Base-by-base conservation (phyloP, 2,113 vertebrate genomes). In the Channa argus region DNA sequence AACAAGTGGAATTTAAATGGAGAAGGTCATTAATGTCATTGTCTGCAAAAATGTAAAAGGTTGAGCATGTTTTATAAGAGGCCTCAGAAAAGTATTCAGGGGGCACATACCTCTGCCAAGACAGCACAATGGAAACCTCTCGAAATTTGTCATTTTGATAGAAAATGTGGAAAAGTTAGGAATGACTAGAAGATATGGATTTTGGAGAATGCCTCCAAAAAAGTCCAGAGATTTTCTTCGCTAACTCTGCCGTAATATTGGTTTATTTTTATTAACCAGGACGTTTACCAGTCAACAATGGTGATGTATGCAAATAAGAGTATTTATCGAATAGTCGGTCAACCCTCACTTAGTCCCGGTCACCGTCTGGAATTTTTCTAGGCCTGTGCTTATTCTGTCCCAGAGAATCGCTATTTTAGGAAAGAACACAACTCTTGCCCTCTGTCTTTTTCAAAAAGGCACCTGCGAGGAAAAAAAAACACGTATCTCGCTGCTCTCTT, bases 391-490 rank as follows among this genome's bases (percentile, higher is more conserved):
- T 59, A 64, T 56, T 58, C 74, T 69, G n/a, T 9, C 9, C 7
- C 2, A 15, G 8, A 47, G 46, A 24, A 4, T 55, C 39, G 5
- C 12, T 64, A 14, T 78, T 85, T 71, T 54, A 34, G 39, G 8
- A 50, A 80, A 51, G 63, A 58, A 72, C 50, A 56, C 53, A 63
- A 63, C 59, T 64, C 59, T 59, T 34, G 7, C 53, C 14, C 55
- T 39, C n/a, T 65, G 55, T 85, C 71, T 69, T 74, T 77, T 82
- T 72, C 49, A 90, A 83, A 71, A 64, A 74, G 62, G 9, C 71
- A 76, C 52, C 79, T 79, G 0, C 53, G 58, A 60, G 11, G n/a
- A 15, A 1, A 15, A 60, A 49, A 78, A 67, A 82, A 11, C 51
- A 73, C 72, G 55, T 80, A 71, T 73, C 66, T 70, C n/a, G 14